Evolutionary conservation across 2,888 invertebrate species (phyloP), one percentile per base, ranked within the genome.

Genomic region (Pimpla rufipes): DNA sequence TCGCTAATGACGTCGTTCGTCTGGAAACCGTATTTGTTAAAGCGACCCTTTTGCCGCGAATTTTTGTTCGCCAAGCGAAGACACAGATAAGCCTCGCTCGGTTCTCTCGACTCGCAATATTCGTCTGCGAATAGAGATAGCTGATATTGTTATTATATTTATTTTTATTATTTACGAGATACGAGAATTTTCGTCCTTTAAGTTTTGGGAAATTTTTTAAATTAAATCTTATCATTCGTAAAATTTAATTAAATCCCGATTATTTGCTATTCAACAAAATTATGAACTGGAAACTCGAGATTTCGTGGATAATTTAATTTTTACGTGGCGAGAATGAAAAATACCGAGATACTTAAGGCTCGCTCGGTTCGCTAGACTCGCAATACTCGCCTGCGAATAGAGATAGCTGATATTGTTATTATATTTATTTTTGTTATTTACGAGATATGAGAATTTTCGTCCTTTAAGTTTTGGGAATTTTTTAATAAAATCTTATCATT

Each of bases 1-100:
- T 76, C 83, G 81, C 82, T 88, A 89, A 89, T 86, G 88, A 89
- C 76, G 83, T 85, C 80, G 84, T 77, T 85, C 86, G 84, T 86
- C 57, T 73, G 57, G 40, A 45, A 62, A 79, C 50, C 57, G 47
- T 84, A 70, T 80, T 79, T 50, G 52, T 62, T 74, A 18, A 62
- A 50, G 47, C 62, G 57, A 47, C 52, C 16, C 52, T 66, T 68
- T 57, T 57, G 66, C n/a, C 70, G 50, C 45, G 75, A 18, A 75
- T 75, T 40, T 81, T 55, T 45, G 45, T 79, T 50, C 55, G 47
- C 47, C n/a, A 47, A 45, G 18, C 59, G 47, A 55, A 45, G 18
- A 55, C 50, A 23, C 64, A 66, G 55, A 55, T 18, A 52, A 13
- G 45, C 35, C 55, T 40, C 23, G 2, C 16, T 64, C 66, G 45